These are phyloP conservation scores for Pyralis farinalis DNA, from an alignment of 2,888 invertebrate species.

Conservation along the genomic window DNA sequence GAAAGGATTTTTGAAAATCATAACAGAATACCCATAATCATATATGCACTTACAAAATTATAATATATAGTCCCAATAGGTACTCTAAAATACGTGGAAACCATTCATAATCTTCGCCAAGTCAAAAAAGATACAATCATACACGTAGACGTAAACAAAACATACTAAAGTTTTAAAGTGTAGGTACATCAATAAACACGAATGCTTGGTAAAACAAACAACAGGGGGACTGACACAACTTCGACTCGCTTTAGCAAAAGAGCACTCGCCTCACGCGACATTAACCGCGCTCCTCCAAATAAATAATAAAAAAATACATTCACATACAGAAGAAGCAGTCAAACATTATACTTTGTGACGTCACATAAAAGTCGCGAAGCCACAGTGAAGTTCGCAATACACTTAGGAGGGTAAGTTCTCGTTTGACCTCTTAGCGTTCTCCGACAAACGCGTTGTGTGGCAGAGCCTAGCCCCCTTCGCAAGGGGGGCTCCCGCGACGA, in stretches of 20 bases:
- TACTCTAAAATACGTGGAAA: too few species aligned
- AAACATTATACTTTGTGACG: slow-evolving; percentile 21
- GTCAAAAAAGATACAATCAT: too few species aligned
- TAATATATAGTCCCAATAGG: too few species aligned
- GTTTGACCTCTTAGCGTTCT: slow-evolving; percentile 47
- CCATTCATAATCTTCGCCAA: too few species aligned
- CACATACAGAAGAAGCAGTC: slow-evolving; percentile 16
- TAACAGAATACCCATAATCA: too few species aligned
- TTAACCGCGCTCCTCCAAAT: slow-evolving; percentile 6
- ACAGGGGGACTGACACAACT: background rate
- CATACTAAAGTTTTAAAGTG: background rate
- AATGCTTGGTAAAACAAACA: slow-evolving; percentile 2
- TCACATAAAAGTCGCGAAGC: slow-evolving; percentile 34
- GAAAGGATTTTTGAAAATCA: too few species aligned
- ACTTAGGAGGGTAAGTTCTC: slow-evolving; percentile 48
- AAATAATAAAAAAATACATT: slow-evolving; percentile 19
- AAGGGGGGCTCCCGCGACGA: slow-evolving; percentile 19
- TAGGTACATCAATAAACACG: background rate
- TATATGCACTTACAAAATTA: too few species aligned
- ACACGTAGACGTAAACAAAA: too few species aligned
- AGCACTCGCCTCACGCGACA: slow-evolving; percentile 9
- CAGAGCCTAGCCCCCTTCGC: slow-evolving; percentile 27
- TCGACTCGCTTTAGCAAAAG: slow-evolving; percentile 5
- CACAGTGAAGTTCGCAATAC: slow-evolving; percentile 50
- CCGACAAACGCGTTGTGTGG: slow-evolving; percentile 49